A percentile compares a stretch with the other conserved stretches of the same genome.
Conservation (phyloP, 2,797 vertebrate species). For the Chelon auratus region DNA sequence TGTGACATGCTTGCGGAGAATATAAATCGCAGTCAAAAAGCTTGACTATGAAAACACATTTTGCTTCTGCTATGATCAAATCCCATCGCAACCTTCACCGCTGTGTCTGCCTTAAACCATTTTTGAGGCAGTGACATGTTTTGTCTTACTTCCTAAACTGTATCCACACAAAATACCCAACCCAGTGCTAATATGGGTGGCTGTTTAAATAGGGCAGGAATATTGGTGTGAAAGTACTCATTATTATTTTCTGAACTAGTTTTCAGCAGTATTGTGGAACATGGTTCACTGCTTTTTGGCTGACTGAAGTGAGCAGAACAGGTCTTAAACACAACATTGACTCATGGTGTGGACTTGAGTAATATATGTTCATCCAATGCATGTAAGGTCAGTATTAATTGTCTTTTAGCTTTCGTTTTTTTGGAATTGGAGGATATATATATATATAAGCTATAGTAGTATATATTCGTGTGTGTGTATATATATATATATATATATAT, state of each 20-base stretch:
- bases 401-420: no score
- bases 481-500: no score
- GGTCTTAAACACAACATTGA: no score
- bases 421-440: no score
- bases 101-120: constrained; percentile 23
- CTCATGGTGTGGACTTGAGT: no score
- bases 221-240: neutral
- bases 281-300: no score
- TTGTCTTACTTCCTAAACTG: constrained; percentile 6
- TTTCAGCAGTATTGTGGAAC: no score
- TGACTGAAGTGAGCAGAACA: no score
- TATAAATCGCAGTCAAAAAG: constrained; percentile 32
- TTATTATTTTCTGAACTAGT: neutral
- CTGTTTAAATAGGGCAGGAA: neutral
- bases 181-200: neutral
- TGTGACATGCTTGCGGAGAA: constrained; percentile 53
- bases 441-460: no score
- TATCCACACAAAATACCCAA: neutral
- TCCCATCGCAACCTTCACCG: constrained; percentile 24
- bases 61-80: constrained; percentile 42
- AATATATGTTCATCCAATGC: no score
- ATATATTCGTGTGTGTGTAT: no score
- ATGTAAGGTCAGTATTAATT: no score
- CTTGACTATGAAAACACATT: constrained; percentile 32
- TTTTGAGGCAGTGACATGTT: constrained; percentile 13